Conservation (phyloP, 2,888 invertebrate species). For the Ctena decussata region DNA sequence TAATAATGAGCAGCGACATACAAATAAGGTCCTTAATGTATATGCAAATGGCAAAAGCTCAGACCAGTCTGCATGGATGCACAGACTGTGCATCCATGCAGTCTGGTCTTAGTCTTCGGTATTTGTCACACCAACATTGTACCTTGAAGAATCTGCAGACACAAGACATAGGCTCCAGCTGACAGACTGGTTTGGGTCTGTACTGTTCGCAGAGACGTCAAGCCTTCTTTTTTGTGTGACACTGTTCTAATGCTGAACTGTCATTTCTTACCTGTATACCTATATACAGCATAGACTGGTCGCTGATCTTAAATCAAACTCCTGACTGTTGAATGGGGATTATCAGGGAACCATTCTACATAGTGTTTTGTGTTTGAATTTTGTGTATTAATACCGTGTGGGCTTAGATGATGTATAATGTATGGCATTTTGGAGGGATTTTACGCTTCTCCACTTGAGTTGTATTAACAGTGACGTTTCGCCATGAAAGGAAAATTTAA, state of each 20-base stretch:
- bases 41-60: no score
- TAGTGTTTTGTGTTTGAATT: neutral
- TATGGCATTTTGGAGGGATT: neutral
- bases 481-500: neutral
- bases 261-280: slow-evolving; percentile 3
- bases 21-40: no score
- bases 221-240: no score
- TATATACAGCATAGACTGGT: neutral
- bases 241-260: neutral
- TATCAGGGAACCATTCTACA: neutral
- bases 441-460: neutral
- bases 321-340: neutral
- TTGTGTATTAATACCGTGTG: neutral
- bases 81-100: no score
- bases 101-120: no score
- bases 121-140: no score
- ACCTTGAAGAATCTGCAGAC: no score
- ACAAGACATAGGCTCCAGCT: no score
- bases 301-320: neutral
- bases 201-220: no score
- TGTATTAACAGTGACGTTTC: neutral
- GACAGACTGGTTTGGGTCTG: no score
- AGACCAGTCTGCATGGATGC: no score
- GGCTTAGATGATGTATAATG: neutral
- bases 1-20: no score